Percentiles rank a stretch among this genome's conserved stretches.
Evolutionary conservation across 2,113 vertebrate species (phyloP).

Genomic region (Sapayoa aenigma): DNA sequence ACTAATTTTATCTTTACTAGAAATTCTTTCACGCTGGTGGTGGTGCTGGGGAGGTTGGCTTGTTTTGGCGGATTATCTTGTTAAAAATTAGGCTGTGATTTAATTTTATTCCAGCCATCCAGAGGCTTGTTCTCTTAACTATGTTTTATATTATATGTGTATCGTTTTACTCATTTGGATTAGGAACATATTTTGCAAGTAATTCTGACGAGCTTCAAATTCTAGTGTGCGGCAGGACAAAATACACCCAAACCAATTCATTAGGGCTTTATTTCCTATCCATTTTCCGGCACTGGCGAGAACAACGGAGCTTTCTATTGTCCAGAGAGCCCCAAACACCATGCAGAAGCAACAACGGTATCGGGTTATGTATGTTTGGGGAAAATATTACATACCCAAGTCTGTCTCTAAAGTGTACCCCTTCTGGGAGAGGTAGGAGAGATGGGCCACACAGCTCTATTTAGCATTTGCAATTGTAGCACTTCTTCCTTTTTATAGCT

Average conservation of each 20-base stretch:
- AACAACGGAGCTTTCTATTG: conserved; percentile 29
- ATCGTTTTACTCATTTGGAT: conserved; percentile 50
- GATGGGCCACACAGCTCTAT: not conserved
- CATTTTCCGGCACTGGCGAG: not conserved
- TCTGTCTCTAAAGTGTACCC: not conserved
- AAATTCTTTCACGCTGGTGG: conserved; percentile 34
- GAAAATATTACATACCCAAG: not conserved
- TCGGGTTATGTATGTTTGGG: not conserved
- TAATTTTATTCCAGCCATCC: conserved; percentile 17
- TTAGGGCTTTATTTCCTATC: conserved; percentile 6
- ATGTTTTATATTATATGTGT: not conserved
- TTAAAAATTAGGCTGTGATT: conserved; percentile 37
- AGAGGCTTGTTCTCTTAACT: not conserved
- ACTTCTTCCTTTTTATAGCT: not conserved
- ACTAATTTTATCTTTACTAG: conserved; percentile 57
- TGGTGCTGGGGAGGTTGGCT: not conserved
- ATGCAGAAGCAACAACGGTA: not conserved
- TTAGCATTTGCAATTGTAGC: not conserved
- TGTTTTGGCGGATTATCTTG: conserved; percentile 17
- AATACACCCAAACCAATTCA: conserved; percentile 21
- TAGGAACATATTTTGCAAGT: conserved; percentile 30
- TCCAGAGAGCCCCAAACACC: not conserved
- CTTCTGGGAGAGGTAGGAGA: not conserved
- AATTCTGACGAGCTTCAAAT: not conserved
- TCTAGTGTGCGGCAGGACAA: not conserved